Evolutionary conservation across 2,888 invertebrate genomes (phyloP), one percentile per base, ranked within the genome.

Genomic region (Phalera bucephala): DNA sequence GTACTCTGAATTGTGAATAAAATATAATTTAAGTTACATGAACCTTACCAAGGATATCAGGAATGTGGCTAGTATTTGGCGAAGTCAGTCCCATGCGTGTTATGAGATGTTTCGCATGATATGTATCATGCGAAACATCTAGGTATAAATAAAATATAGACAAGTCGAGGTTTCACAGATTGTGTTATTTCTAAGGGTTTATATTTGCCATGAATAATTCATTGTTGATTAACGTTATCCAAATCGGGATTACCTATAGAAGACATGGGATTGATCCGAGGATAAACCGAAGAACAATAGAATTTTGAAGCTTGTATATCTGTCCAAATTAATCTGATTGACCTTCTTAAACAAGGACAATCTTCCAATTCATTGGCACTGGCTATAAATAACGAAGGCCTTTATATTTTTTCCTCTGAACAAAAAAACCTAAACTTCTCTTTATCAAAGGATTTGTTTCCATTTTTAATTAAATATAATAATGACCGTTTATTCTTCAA

Each of bases 1-100:
- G 17, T 17, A 17, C 6, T 6, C 17, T 45, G 35, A 30, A 46
- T 31, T 31, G 27, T 37, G 29, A 33, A 44, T 28, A 44, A 32
- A 47, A 45, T 50, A 37, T 44, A 36, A 53, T 53, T 53, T 48
- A 53, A 57, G 40, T 53, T 53, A 31, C 28, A 40, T 12, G 50
- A 52, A 53, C 41, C 25, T 36, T 8, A 8, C 15, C 20, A 14
- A 31, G n/a, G 21, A 36, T 26, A 21, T 26, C 30, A 43, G 32
- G 11, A 25, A 57, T 40, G 37, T 48, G 40, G 31, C 12, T 25
- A 52, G 40, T 37, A 37, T 46, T 53, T 17, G 21, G 25, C 34
- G 12, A n/a, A n/a, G n/a, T n/a, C n/a, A n/a, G n/a, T n/a, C n/a
- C n/a, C n/a, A n/a, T n/a, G n/a, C n/a, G n/a, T n/a, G n/a, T n/a